Evolutionary conservation across 2,888 invertebrate species (phyloP).

Genomic region (Agelastica alni): DNA sequence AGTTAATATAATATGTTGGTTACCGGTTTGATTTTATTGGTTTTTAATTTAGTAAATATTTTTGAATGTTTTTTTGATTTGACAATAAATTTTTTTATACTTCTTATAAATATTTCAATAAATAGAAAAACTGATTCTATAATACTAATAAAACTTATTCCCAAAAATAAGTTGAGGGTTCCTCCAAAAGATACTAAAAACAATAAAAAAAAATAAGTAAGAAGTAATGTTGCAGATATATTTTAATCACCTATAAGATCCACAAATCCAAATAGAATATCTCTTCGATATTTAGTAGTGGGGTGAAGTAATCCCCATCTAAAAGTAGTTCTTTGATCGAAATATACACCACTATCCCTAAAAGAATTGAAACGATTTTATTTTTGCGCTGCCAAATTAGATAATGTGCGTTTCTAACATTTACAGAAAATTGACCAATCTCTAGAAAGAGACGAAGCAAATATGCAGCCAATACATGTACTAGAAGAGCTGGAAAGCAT

Average conservation of each 20-base stretch:
- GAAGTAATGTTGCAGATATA: conserved; percentile 1
- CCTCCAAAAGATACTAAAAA: conserved; percentile 66
- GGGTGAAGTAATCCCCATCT: conserved; percentile 61
- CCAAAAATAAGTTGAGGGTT: conserved; percentile 66
- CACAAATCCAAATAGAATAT: conserved; percentile 67
- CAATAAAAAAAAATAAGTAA: conserved; percentile 3
- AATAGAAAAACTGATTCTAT: conserved; percentile 63
- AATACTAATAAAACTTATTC: conserved; percentile 66
- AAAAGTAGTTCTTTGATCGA: conserved; percentile 58
- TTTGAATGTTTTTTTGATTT: too few species aligned
- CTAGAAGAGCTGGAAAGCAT: too few species aligned
- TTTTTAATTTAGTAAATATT: too few species aligned
- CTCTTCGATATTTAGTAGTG: conserved; percentile 62
- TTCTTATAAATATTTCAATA: too few species aligned
- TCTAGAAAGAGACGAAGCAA: too few species aligned
- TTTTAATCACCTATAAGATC: conserved; percentile 63
- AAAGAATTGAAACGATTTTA: conserved; percentile 16
- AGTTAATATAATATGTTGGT: too few species aligned
- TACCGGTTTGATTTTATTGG: too few species aligned
- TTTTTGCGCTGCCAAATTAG: not conserved
- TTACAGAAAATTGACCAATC: not conserved
- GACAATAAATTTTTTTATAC: too few species aligned
- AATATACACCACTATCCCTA: conserved; percentile 53
- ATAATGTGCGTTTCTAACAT: not conserved
- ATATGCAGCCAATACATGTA: too few species aligned